These are phyloP conservation scores for Tiliacea citrago DNA, from an alignment of 2,888 invertebrate species.

Conservation along the genomic window DNA sequence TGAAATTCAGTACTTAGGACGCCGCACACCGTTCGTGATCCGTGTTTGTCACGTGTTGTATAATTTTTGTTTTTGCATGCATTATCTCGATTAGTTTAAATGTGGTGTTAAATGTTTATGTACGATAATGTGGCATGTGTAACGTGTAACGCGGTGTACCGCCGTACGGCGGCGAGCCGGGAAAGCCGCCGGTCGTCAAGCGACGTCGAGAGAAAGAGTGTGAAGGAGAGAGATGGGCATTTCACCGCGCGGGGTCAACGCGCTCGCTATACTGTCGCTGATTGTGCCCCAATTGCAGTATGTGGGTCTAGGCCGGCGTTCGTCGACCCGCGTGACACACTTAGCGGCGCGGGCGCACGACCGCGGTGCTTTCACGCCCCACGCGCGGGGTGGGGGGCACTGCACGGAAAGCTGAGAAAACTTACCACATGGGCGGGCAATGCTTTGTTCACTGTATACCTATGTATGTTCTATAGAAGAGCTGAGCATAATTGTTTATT, in stretches of 20 bases:
- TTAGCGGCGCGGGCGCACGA: constrained; percentile 86
- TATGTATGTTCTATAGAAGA: constrained; percentile 9
- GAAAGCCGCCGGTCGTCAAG: constrained; percentile 82
- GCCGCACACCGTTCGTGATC: constrained; percentile 54
- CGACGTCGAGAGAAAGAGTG: constrained; percentile 88
- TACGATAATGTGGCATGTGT: constrained; percentile 39
- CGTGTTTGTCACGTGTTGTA: constrained; percentile 55
- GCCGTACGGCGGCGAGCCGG: constrained; percentile 70
- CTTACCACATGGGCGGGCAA: constrained; percentile 72
- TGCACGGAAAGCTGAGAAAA: constrained; percentile 87
- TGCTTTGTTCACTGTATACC: constrained; percentile 46
- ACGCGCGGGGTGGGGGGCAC: constrained; percentile 81
- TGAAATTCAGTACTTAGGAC: constrained; percentile 61
- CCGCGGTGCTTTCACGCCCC: constrained; percentile 88
- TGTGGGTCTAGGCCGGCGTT: constrained; percentile 91
- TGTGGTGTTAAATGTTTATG: constrained; percentile 22
- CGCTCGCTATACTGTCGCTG: constrained; percentile 89
- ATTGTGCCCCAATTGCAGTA: constrained; percentile 90
- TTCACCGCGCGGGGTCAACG: constrained; percentile 90
- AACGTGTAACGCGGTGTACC: constrained; percentile 52
- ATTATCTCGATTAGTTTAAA: constrained; percentile 45
- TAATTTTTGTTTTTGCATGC: constrained; percentile 50
- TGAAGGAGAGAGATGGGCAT: constrained; percentile 89
- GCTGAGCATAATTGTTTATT: constrained; percentile 35
- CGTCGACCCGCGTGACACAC: constrained; percentile 90